Percentiles rank a stretch among this genome's conserved stretches.
These are phyloP conservation scores for Ailurus styani DNA, from an alignment of 2,113 vertebrate species.

Conservation along the genomic window DNA sequence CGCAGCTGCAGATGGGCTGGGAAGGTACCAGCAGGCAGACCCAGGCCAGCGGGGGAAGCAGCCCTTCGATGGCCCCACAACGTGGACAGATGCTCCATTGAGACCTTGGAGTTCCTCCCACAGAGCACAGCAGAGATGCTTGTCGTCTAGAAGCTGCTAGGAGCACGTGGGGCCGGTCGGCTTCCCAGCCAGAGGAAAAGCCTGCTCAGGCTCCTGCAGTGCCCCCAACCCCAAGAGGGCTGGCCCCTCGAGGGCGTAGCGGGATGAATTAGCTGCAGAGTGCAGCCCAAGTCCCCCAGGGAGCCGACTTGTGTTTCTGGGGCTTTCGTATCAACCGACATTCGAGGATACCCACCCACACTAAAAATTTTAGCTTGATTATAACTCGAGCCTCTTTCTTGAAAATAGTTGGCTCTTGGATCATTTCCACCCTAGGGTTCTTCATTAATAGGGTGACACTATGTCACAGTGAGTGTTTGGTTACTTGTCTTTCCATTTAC, in stretches of 20 bases:
- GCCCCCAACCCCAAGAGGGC: background rate
- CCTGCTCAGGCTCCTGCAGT: background rate
- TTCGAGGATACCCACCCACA: background rate
- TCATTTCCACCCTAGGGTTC: background rate
- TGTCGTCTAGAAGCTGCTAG: background rate
- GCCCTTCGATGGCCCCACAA: background rate
- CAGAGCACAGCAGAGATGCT: background rate
- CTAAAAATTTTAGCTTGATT: background rate
- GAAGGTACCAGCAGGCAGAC: background rate
- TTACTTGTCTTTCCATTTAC: background rate
- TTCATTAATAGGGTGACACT: background rate
- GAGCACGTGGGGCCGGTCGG: conserved; percentile 4
- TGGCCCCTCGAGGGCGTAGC: background rate
- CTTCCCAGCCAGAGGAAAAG: background rate
- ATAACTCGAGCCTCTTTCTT: background rate
- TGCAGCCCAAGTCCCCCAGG: background rate
- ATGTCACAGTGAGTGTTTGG: background rate
- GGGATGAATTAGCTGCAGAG: background rate
- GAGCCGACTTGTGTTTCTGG: background rate
- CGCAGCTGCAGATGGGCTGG: background rate
- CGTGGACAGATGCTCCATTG: background rate
- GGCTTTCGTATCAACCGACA: background rate
- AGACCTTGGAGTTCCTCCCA: background rate
- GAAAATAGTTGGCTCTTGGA: background rate
- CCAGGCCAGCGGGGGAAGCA: background rate